Conservation (phyloP, 2,888 invertebrate species). For the Baccha elongata region DNA sequence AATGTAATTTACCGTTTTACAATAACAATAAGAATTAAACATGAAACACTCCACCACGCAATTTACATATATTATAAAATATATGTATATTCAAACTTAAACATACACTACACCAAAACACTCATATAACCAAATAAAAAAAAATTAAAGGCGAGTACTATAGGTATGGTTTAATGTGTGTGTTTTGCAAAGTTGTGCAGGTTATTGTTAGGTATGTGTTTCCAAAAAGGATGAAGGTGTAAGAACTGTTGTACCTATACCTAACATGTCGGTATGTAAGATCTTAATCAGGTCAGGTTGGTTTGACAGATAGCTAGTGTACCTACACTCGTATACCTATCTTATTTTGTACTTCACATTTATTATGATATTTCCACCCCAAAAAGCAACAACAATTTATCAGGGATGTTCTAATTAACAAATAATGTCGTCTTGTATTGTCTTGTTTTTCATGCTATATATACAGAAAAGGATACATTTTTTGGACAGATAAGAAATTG, state of each 20-base stretch:
- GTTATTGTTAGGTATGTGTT: constrained; percentile 35
- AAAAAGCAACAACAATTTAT: too few relatives aligned
- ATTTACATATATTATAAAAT: not conserved
- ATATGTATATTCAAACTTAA: not conserved
- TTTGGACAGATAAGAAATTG: too few relatives aligned
- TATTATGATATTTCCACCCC: too few relatives aligned
- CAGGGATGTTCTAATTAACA: constrained; percentile 10
- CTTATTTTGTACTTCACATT: too few relatives aligned
- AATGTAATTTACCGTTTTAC: constrained; percentile 24
- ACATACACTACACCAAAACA: not conserved
- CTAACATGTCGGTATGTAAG: constrained; percentile 25
- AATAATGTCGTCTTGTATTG: not conserved
- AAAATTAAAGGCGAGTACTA: constrained; percentile 10
- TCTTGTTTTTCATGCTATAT: not conserved
- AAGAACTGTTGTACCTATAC: too few relatives aligned
- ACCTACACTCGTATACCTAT: not conserved
- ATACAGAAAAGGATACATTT: not conserved
- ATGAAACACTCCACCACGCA: not conserved
- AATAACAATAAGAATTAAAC: constrained; percentile 23
- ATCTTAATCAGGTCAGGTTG: constrained; percentile 21
- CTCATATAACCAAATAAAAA: not conserved
- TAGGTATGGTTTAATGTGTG: constrained; percentile 14
- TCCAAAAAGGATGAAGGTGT: constrained; percentile 26
- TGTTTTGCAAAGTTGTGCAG: constrained; percentile 9
- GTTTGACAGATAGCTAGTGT: constrained; percentile 2